A percentile compares a stretch with the other conserved stretches of the same genome.
These are phyloP conservation scores for Pyrochroa serraticornis DNA, from an alignment of 2,888 invertebrate genomes.

Conservation along the genomic window DNA sequence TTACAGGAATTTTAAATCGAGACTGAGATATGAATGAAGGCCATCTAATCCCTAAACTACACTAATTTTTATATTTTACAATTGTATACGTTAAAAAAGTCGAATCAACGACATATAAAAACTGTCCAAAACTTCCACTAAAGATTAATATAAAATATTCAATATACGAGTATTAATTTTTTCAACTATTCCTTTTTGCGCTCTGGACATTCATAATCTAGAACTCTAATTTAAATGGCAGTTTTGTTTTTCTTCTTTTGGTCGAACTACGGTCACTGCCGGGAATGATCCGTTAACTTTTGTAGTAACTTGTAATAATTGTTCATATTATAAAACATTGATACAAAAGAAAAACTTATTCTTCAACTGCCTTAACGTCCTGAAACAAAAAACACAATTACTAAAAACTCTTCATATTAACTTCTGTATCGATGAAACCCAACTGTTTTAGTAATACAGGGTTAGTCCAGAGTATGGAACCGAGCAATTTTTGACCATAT, in stretches of 20 bases:
- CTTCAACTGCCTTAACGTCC: constrained; percentile 46
- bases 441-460: too few relatives aligned
- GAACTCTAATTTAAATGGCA: constrained; percentile 51
- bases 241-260: constrained; percentile 51
- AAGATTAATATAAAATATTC: constrained; percentile 55
- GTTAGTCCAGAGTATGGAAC: too few relatives aligned
- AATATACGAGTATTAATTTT: constrained; percentile 51
- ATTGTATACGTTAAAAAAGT: constrained; percentile 57
- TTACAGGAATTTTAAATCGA: constrained; percentile 23
- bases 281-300: constrained; percentile 52
- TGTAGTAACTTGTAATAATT: constrained; percentile 49
- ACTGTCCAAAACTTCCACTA: constrained; percentile 54
- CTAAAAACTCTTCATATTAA: too few relatives aligned
- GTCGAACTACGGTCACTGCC: constrained; percentile 54
- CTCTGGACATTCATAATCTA: constrained; percentile 41
- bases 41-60: constrained; percentile 51
- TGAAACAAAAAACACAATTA: too few relatives aligned
- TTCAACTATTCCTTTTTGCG: constrained; percentile 38
- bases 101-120: constrained; percentile 56
- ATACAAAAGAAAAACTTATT: constrained; percentile 44
- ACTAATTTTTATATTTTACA: constrained; percentile 56
- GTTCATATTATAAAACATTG: constrained; percentile 42
- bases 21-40: constrained; percentile 33
- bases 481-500: too few relatives aligned
- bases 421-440: too few relatives aligned